Conservation (phyloP, 1,140 invertebrate species). For the Akabosia matsudoensis region DNA sequence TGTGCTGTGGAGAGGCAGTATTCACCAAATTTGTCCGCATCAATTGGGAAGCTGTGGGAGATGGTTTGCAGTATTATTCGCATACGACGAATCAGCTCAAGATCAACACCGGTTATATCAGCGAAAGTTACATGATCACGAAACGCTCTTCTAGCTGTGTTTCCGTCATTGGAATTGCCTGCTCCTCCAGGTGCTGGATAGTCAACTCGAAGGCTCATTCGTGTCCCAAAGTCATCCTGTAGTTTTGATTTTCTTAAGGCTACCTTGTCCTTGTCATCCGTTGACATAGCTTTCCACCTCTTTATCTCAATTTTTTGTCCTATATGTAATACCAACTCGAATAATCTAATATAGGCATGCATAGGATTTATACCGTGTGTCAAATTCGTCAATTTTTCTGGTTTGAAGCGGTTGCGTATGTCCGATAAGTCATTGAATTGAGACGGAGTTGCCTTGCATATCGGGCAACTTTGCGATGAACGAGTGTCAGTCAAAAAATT, state of each 20-base stretch:
- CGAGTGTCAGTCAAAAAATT: neutral
- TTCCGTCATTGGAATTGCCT: conserved; percentile 21
- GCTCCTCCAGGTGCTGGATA: neutral
- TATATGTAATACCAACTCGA: conserved; percentile 10
- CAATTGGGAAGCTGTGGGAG: neutral
- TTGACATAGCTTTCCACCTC: neutral
- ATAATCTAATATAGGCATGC: neutral
- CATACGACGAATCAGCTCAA: neutral
- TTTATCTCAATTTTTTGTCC: conserved; percentile 10
- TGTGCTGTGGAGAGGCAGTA: neutral
- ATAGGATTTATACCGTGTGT: neutral
- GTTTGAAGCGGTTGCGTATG: neutral
- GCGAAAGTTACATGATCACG: neutral
- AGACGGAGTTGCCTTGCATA: neutral
- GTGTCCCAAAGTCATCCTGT: neutral
- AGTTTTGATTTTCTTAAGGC: neutral
- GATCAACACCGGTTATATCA: neutral
- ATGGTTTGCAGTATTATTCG: neutral
- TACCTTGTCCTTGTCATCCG: neutral
- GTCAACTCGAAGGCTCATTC: neutral
- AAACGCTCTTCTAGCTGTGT: conserved; percentile 28
- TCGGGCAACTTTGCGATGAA: neutral
- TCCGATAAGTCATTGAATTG: neutral
- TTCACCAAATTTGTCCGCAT: neutral
- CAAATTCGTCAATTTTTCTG: neutral